Base-by-base conservation (phyloP, 2,113 vertebrate species). In the Onychorhynchus coronatus region DNA sequence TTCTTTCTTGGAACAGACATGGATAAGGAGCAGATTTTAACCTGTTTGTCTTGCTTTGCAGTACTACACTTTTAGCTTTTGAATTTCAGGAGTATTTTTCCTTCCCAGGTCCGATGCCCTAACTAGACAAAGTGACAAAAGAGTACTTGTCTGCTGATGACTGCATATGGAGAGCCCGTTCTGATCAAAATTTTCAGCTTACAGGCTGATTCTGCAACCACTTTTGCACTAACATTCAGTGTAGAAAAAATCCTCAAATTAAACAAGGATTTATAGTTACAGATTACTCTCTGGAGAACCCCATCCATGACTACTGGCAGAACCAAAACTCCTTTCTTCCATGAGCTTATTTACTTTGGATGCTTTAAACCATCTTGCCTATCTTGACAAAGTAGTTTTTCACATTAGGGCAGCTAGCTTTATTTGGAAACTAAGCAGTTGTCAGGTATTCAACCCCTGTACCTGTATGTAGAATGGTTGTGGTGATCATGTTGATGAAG, bases 381-480 rank as follows among this genome's bases (percentile, higher is more conserved):
- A 35, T 44, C 41, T 78, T 83, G 49, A 42, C 21, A 59, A 70
- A 59, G 30, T 30, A 55, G 44, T 25, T 89, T 63, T 63, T 50
- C 56, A 30, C 9, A 5, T 41, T 46, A 66, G n/a, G 3, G 15
- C 35, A 42, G 62, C 4, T 27, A 61, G 28, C 5, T 30, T 63
- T 41, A 61, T 46, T 78, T 3, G 4, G 46, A 44, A 94, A 52
- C 30, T 11, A 56, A 74, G 35, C 17, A 62, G 30, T 50, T 83
- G 33, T 46, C 41, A 65, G 37, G n/a, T 0, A 0, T 42, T 84
- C 52, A 66, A 9, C 5, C 28, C 31, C n/a, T 17, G 18, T 44
- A 59, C 16, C 16, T 50, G 10, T 17, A 20, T 12, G 8, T 18
- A 41, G 30, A 81, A 61, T 3, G 31, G 33, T 35, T 75, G 30